Base-by-base conservation (phyloP, 2,888 invertebrate species). In the Athalia cordata region DNA sequence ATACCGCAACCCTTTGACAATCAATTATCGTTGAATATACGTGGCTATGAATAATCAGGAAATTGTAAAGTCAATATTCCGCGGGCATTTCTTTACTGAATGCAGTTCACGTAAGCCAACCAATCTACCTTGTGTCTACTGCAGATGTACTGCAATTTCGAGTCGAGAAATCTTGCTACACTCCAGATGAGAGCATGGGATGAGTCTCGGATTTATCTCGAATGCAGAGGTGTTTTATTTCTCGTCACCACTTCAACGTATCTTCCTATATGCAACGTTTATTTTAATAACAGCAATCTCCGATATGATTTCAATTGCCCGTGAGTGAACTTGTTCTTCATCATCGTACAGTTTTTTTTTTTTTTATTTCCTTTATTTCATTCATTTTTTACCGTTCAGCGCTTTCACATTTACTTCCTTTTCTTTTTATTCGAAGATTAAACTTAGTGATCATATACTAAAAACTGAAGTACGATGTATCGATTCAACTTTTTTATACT, bases 261-360 rank as follows among this genome's bases (percentile, higher is more conserved):
- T 29, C 45, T 45, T 11, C n/a, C 43, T 11, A 43, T 64, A 64
- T 5, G 6, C 6, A 43, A 4, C 15, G 49, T 47, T 50, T 50
- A 67, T 67, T 67, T 50, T 50, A 49, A 67, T 67, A 67, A 67
- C 50, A 67, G 47, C 13, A 67, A 67, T 67, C 15, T 47, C 9
- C 45, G 7, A n/a, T 65, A 13, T 8, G 55, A 55, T 29, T 29
- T 29, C 29, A 29, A 29, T 29, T 29, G 29, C 29, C 29, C 29
- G 29, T 29, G 29, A 29, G 29, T 29, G 29, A 29, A 29, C 29
- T 29, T 29, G 29, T 29, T 29, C 29, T 29, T 29, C 29, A 29
- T 29, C 29, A 29, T 29, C 29, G 29, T 29, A 29, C 29, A 2
- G 0, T 29, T 29, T 29, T 29, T 29, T 29, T 29, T 29, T 29